These are phyloP conservation scores for Cephalotes varians DNA, from an alignment of 2,888 invertebrate genomes.

Conservation along the genomic window DNA sequence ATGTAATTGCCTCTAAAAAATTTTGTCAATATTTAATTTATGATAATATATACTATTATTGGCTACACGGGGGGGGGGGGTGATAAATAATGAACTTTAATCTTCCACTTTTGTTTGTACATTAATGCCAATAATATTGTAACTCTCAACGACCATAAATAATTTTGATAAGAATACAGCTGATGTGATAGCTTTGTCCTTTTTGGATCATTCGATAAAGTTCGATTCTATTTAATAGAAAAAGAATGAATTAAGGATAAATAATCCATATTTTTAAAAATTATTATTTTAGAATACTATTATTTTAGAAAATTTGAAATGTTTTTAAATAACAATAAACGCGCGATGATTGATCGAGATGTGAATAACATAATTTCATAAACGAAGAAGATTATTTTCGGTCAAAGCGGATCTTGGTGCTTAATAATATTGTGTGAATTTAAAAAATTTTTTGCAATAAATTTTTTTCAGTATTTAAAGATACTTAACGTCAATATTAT, in stretches of 20 bases:
- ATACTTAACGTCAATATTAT: too few species aligned
- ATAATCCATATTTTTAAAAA: neutral
- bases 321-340: too few species aligned
- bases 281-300: neutral
- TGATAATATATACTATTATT: conserved; percentile 31
- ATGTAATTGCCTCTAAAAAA: conserved; percentile 10
- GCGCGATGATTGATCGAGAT: too few species aligned
- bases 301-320: conserved; percentile 27
- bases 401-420: too few species aligned
- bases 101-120: conserved; percentile 36
- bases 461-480: too few species aligned
- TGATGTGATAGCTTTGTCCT: neutral
- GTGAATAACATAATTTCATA: too few species aligned
- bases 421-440: too few species aligned
- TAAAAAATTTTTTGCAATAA: too few species aligned
- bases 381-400: too few species aligned
- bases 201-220: neutral
- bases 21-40: conserved; percentile 24
- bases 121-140: conserved; percentile 9
- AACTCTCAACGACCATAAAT: conserved; percentile 28
- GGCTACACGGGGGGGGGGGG: neutral
- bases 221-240: neutral
- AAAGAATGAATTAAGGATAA: neutral
- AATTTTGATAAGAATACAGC: conserved; percentile 7
- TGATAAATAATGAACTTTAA: conserved; percentile 43